Base-by-base conservation (phyloP, 2,888 invertebrate species). In the Nomada fabriciana region DNA sequence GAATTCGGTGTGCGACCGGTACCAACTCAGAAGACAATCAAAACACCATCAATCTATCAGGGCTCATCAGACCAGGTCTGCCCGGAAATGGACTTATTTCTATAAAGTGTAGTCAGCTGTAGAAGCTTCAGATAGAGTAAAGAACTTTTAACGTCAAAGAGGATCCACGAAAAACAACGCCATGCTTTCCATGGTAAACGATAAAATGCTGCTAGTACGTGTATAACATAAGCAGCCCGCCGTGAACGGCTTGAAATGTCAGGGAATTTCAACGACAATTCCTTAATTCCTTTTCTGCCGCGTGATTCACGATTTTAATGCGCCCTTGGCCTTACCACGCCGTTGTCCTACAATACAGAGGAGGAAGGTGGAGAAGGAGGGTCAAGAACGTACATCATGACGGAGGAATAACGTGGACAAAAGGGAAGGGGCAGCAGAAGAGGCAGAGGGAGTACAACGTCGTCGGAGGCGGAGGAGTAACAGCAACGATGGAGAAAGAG, bases 251-350 rank as follows among this genome's bases (percentile, higher is more conserved):
- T 11, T 15, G 10, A 75, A 50, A 42, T 60, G 55, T 18, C n/a
- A 18, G 55, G 55, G 64, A 61, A 72, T 57, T 68, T 71, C 71
- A 78, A 52, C 65, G 75, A 83, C 75, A 76, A 78, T 81, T 78
- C 76, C 73, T 80, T 79, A 80, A 82, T 76, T 84, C 64, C 71
- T 71, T 84, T 81, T 76, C 72, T 76, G 63, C 25, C 50, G 70
- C 70, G 74, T 84, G 86, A 83, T 79, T 86, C 85, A 85, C 72
- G 75, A 67, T 85, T 75, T 81, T 83, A 78, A 73, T 57, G 71
- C 71, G 88, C 78, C 81, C 85, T 84, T 87, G 88, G 87, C 87
- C 85, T 87, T 87, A 83, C 77, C 67, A 60, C 68, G 59, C 18
- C 67, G 74, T 43, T 80, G 82, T 80, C 84, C 85, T 80, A 84